phyloP scores from a whole-genome alignment of 2,113 vertebrate genomes.

The Danionella cerebrum region DNA sequence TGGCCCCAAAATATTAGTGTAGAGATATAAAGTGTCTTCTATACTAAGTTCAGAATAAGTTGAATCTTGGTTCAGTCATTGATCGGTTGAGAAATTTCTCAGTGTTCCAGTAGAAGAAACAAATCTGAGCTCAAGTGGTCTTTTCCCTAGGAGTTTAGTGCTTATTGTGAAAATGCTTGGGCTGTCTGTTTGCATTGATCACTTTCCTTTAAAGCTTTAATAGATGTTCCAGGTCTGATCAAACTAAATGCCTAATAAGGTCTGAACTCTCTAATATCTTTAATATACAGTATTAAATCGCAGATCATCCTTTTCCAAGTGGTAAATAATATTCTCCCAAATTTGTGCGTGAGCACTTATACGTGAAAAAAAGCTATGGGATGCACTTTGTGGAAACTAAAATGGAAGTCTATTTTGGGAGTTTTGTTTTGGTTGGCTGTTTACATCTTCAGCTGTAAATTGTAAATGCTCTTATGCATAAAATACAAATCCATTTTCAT shows the following conservation, averaged over 20 bases:
- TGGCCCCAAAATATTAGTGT: too few species aligned
- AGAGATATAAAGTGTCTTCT: too few species aligned
- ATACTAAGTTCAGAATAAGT: too few species aligned
- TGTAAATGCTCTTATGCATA: neutral
- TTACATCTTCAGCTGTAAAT: neutral
- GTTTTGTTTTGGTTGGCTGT: constrained; percentile 4
- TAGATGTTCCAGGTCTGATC: constrained; percentile 30
- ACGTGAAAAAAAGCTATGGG: neutral
- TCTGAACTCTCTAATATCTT: constrained; percentile 23
- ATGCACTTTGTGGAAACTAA: neutral
- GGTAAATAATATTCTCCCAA: neutral
- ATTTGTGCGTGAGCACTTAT: neutral
- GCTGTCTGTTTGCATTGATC: neutral
- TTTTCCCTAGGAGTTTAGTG: too few species aligned
- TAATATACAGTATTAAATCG: neutral
- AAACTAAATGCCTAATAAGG: constrained; percentile 33
- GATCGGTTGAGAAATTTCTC: too few species aligned
- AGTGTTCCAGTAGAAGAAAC: too few species aligned
- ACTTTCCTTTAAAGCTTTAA: constrained; percentile 1
- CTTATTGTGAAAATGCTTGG: too few species aligned
- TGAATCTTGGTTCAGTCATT: too few species aligned
- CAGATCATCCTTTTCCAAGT: neutral
- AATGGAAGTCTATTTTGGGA: neutral
- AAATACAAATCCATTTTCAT: neutral
- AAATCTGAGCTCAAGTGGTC: too few species aligned